Base-by-base conservation (phyloP, 2,113 vertebrate species). In the Stegostoma tigrinum region DNA sequence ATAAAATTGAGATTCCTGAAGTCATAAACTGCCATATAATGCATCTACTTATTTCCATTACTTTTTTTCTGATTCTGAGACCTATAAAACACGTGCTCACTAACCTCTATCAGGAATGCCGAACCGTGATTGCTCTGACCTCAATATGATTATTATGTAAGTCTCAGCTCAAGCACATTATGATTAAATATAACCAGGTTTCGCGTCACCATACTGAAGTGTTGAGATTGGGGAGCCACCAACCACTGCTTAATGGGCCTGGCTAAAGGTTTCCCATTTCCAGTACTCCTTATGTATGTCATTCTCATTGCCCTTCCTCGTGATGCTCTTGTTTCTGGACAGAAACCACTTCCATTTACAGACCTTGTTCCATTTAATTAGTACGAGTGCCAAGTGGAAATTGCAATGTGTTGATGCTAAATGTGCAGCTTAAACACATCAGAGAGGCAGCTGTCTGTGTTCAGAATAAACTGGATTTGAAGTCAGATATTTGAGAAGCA, bases 261-360 rank as follows among this genome's bases (percentile, higher is more conserved):
- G 48, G 27, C n/a, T 8, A 89, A 61, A 52, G 30, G 30, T 55
- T 61, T n/a, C 8, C 30, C 15, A 27, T 34, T 34, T 55, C 27
- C 1, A 75, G 30, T 61, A 12, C 52, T 34, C 48, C 15, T 61
- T 14, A n/a, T 34, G 48, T 61, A 48, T 61, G 87, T 61, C 12
- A 7, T 52, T 27, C 24, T 30, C 86, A 27, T 30, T 14, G 48
- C 5, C 23, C 48, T 61, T 89, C 87, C 34, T 90, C 17, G 61
- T 34, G n/a, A 19, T 91, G 52, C 52, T 90, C 23, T 24, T 38
- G 15, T 19, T 12, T 64, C 61, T n/a, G 34, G 89, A 34, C 3
- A 66, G 64, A 66, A 91, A 66, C 38, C 89, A 66, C 89, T 90
- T 90, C 48, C 30, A 91, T 66, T 66, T 91, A 91, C n/a, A 42